These are phyloP conservation scores for Dendrocopos noguchii DNA, from an alignment of 2,113 vertebrate genomes.

Conservation along the genomic window DNA sequence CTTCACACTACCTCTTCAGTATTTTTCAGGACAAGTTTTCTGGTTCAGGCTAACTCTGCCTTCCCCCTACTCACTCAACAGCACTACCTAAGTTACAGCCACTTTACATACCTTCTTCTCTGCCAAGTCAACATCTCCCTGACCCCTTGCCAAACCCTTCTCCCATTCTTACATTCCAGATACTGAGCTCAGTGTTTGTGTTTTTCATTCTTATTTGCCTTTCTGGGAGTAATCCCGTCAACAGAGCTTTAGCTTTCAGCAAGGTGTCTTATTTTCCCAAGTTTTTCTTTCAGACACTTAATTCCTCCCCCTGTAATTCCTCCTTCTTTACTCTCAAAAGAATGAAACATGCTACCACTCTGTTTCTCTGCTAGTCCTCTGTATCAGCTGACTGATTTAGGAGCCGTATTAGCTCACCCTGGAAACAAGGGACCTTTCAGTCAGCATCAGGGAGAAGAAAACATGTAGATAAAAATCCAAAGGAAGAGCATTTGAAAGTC, in stretches of 20 bases:
- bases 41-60: neutral
- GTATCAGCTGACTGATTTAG: slow-evolving; percentile 21
- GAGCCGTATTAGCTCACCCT: slow-evolving; percentile 31
- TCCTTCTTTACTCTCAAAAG: neutral
- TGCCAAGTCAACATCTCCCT: slow-evolving; percentile 20
- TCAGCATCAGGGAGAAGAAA: slow-evolving; percentile 27
- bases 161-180: neutral
- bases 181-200: neutral
- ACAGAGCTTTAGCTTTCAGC: neutral
- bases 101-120: neutral
- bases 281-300: slow-evolving; percentile 17
- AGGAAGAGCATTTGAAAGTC: slow-evolving; percentile 43
- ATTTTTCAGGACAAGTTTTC: neutral
- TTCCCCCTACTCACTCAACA: neutral
- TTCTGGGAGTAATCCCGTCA: neutral
- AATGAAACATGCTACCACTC: slow-evolving; percentile 10
- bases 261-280: slow-evolving; percentile 12
- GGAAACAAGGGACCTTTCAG: slow-evolving; percentile 57
- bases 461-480: slow-evolving; percentile 26
- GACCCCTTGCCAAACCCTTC: neutral
- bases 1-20: neutral
- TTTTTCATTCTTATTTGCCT: slow-evolving; percentile 13
- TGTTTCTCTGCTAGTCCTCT: slow-evolving; percentile 7
- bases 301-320: neutral
- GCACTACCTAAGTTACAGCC: neutral